These are phyloP conservation scores for Tetragonula clypearis DNA, from an alignment of 1,140 invertebrate species.

Conservation along the genomic window DNA sequence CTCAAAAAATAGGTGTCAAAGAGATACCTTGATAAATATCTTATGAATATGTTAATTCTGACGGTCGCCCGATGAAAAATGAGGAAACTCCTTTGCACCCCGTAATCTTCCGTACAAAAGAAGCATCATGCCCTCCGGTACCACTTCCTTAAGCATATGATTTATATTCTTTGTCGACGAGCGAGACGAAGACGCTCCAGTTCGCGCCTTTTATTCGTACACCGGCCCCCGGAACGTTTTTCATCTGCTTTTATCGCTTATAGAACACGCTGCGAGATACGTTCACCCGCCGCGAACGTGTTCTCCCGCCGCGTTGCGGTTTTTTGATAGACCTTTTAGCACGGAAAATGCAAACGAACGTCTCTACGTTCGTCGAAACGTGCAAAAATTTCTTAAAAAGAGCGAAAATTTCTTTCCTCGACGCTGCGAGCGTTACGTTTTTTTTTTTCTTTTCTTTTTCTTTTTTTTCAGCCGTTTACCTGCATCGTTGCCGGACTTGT, in stretches of 20 bases:
- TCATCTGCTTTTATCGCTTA: constrained; percentile 46
- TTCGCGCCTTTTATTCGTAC: constrained; percentile 24
- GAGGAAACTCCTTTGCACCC: constrained; percentile 59
- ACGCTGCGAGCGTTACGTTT: background rate
- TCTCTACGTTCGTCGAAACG: background rate
- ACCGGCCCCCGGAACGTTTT: constrained; percentile 14
- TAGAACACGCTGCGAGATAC: constrained; percentile 10
- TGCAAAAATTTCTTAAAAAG: background rate
- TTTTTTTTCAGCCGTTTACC: no score
- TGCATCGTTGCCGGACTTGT: no score
- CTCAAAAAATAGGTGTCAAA: constrained; percentile 63
- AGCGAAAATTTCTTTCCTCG: no score
- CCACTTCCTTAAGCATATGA: constrained; percentile 61
- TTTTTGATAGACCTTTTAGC: constrained; percentile 23
- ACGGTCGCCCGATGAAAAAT: constrained; percentile 49
- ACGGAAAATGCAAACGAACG: background rate
- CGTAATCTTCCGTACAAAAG: constrained; percentile 65
- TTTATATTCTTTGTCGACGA: constrained; percentile 60
- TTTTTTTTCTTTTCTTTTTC: no score
- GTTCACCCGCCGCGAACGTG: background rate
- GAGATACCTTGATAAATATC: constrained; percentile 66
- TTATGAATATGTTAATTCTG: constrained; percentile 68
- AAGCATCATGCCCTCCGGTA: constrained; percentile 28
- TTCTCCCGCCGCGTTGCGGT: background rate
- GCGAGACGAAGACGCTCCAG: constrained; percentile 32